Evolutionary conservation across 2,888 invertebrate genomes (phyloP).

Genomic region (Physocephala rufipes): DNA sequence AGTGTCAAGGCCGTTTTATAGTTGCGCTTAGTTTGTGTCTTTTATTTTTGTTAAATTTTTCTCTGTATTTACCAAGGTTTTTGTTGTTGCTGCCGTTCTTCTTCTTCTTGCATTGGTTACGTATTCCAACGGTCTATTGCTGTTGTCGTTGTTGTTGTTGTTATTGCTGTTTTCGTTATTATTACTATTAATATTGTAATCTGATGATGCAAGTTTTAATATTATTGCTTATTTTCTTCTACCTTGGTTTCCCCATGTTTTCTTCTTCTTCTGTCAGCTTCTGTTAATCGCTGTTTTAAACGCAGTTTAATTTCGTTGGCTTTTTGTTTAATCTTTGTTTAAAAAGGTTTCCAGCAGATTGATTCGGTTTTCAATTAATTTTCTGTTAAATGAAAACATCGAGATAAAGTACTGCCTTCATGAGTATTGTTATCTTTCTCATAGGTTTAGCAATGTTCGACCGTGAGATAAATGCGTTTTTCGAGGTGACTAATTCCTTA

Average conservation of each 20-base stretch:
- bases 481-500: no score
- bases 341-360: no score
- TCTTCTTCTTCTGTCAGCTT: neutral
- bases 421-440: no score
- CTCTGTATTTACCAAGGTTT: neutral
- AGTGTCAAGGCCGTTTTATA: slow-evolving; percentile 55
- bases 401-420: no score
- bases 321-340: neutral
- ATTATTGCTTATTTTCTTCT: neutral
- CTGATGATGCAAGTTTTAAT: neutral
- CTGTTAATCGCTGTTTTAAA: neutral
- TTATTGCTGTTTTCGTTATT: neutral
- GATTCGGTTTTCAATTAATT: no score
- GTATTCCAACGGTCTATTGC: neutral
- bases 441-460: no score
- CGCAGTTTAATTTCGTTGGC: neutral
- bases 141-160: slow-evolving; percentile 16
- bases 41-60: slow-evolving; percentile 32
- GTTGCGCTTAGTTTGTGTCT: slow-evolving; percentile 31
- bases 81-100: neutral
- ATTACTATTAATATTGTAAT: no score
- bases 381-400: no score
- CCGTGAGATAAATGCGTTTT: no score
- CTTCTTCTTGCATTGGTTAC: neutral
- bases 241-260: neutral